These are phyloP conservation scores for Parapsyche elsis DNA, from an alignment of 1,140 invertebrate genomes.

Conservation along the genomic window DNA sequence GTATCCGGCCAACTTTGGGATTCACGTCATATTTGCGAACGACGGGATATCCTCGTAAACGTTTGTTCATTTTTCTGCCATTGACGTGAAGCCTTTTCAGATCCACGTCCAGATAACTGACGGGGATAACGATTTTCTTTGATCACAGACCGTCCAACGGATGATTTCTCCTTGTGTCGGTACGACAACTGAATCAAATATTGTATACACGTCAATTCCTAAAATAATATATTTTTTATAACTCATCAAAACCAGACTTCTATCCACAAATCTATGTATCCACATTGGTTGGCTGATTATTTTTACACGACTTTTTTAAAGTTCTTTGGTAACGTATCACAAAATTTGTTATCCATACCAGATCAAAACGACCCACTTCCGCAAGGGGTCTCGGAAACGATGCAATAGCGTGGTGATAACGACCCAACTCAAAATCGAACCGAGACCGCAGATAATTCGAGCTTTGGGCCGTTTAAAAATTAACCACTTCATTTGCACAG, in stretches of 20 bases:
- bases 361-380: no score
- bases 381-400: no score
- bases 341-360: no score
- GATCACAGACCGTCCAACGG: slow-evolving; percentile 26
- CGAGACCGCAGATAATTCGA: background rate
- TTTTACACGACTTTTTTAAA: no score
- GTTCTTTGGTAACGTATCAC: no score
- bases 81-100: slow-evolving; percentile 48
- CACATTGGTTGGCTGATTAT: no score
- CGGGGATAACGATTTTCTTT: slow-evolving; percentile 38
- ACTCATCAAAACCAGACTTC: no score
- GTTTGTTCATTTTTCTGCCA: slow-evolving; percentile 50
- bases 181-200: background rate
- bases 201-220: no score
- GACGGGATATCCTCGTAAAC: slow-evolving; percentile 44
- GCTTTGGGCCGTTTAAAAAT: slow-evolving; percentile 48
- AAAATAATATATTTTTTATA: no score
- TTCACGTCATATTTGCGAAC: slow-evolving; percentile 50
- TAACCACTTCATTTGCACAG: slow-evolving; percentile 50
- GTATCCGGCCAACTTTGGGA: slow-evolving; percentile 40
- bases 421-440: background rate
- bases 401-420: no score
- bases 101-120: slow-evolving; percentile 35
- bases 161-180: slow-evolving; percentile 11
- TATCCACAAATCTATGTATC: no score